Conservation (phyloP, 2,888 invertebrate genomes). For the Prosopocoilus inquinatus region DNA sequence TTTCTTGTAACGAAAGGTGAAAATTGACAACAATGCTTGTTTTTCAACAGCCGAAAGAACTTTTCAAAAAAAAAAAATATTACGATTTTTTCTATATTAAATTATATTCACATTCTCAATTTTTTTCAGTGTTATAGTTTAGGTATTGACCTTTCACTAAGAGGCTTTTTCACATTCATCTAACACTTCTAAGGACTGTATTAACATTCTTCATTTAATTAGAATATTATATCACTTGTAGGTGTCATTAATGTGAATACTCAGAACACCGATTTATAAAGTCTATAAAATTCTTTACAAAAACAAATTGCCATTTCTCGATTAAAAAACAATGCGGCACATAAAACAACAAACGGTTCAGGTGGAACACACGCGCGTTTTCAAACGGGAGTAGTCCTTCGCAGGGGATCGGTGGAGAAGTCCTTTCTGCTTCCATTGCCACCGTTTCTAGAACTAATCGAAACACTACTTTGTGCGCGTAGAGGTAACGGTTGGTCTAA, state of each 20-base stretch:
- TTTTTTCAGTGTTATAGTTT: not conserved
- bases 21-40: too few species aligned
- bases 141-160: not conserved
- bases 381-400: conserved; percentile 61
- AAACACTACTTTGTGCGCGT: conserved; percentile 42
- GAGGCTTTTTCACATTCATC: not conserved
- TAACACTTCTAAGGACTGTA: not conserved
- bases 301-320: too few species aligned
- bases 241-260: not conserved
- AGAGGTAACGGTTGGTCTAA: conserved; percentile 57
- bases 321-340: too few species aligned
- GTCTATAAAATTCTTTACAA: not conserved
- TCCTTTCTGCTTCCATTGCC: conserved; percentile 44
- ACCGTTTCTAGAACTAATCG: conserved; percentile 41
- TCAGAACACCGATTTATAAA: not conserved
- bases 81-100: not conserved
- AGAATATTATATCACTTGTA: conserved; percentile 2
- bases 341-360: not conserved
- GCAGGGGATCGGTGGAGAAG: conserved; percentile 53
- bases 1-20: too few species aligned
- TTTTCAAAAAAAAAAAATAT: too few species aligned
- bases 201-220: conserved; percentile 1
- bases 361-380: conserved; percentile 3
- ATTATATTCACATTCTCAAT: not conserved
- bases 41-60: too few species aligned